Base-by-base conservation (phyloP, 1,140 invertebrate species). In the Pollicipes pollicipes region DNA sequence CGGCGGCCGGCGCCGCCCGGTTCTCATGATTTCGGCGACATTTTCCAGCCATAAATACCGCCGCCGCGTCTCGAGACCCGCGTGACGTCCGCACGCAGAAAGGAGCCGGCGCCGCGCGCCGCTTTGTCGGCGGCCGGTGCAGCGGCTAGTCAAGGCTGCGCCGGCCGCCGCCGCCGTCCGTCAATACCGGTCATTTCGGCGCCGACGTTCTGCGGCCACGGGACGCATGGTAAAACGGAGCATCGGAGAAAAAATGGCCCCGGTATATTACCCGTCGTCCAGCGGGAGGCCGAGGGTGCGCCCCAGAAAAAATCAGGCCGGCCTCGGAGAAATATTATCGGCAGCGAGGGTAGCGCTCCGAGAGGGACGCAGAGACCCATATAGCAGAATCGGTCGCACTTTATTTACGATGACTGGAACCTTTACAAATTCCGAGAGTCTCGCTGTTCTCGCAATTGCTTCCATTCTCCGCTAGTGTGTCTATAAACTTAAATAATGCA, bases 21-120 rank as follows among this genome's bases (percentile, higher is more conserved):
- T 58, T 58, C 45, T 58, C 45, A 58, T 58, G 45, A 58, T 58
- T n/a, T 58, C 45, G 45, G 45, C 45, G 45, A 58, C 45, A 58
- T 58, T 58, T 58, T 21, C 17, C 21, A 21, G 45, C 45, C 45
- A 58, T 58, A 58, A 58, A 58, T 58, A 58, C 45, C 45, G 45
- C 6, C 45, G 17, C 45, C 10, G 45, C 17, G 45, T 24, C 13
- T 3, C 45, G 8, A 10, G 6, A 21, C 45, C 6, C 13, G 45
- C 2, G 13, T n/a, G n/a, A n/a, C n/a, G n/a, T n/a, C n/a, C n/a
- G n/a, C n/a, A n/a, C n/a, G n/a, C n/a, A n/a, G n/a, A 58, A 58
- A 58, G 45, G 45, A 10, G 45, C 13, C 45, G 45, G 13, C 13
- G 35, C 45, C 13, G 21, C 17, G 6, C 10, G 45, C 45, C 45